Base-by-base conservation (phyloP, 2,797 vertebrate species). In the Diglossa cyanea region DNA sequence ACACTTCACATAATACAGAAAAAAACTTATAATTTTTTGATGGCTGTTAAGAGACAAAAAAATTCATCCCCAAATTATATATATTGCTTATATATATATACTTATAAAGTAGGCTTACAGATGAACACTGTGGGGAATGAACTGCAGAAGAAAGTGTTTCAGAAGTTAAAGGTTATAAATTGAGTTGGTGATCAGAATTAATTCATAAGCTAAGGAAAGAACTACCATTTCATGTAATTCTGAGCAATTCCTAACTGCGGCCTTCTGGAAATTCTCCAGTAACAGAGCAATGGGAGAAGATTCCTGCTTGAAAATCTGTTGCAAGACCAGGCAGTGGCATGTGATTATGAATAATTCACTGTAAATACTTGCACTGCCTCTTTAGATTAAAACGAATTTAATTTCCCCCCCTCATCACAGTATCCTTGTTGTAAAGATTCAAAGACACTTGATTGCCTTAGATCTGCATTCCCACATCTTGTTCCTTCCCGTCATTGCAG, bases 211-310 rank as follows among this genome's bases (percentile, higher is more conserved):
- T 72, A 54, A 72, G 35, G 7, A 77, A 74, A 74, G 25, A 44
- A 11, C n/a, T 61, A 28, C 47, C 37, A 66, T 28, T 86, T 83
- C 61, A 80, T 23, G 24, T 40, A 86, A 78, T 58, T 71, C 54
- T 73, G 25, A 87, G 14, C 33, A 73, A 76, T 30, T 82, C 4
- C 37, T 12, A 84, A 87, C 19, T 60, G 18, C 14, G 83, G 40
- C 17, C 28, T 94, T 91, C 58, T 84, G 51, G 39, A 94, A 94
- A 90, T 54, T 55, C 17, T 62, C 70, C 25, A 47, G 60, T 68
- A 68, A 47, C 33, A 83, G 39, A 80, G 28, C 31, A 86, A 23
- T 30, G 18, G 35, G 30, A 75, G 44, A 93, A 81, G 70, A 67
- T 44, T 25, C 14, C 13, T 78, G 7, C 28, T 51, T 72, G 39